These are phyloP conservation scores for Tor tambroides DNA, from an alignment of 2,113 vertebrate species.

Conservation along the genomic window DNA sequence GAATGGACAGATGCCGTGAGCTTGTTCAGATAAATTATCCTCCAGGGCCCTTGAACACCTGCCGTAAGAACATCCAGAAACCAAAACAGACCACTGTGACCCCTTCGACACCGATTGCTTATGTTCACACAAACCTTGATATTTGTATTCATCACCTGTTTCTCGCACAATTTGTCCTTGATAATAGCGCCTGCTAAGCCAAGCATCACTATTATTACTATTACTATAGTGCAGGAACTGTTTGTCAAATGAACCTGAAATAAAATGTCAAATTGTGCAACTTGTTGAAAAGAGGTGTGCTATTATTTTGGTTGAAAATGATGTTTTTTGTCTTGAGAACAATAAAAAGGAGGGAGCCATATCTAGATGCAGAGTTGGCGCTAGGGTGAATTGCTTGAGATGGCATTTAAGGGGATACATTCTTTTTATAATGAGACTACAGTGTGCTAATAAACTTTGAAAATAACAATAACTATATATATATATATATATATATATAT, in stretches of 20 bases:
- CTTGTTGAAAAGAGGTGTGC: neutral
- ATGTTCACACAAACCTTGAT: constrained; percentile 26
- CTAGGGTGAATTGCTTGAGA: neutral
- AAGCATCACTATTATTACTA: neutral
- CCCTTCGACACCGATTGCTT: neutral
- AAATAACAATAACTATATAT: no score
- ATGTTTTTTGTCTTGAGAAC: neutral
- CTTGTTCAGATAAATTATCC: constrained; percentile 6
- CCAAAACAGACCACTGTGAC: neutral
- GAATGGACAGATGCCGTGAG: neutral
- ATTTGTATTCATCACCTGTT: constrained; percentile 13
- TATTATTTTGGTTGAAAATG: neutral
- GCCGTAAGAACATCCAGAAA: constrained; percentile 6
- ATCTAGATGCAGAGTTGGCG: no score
- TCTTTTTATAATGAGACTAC: no score
- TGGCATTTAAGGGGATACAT: neutral
- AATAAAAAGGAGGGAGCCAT: neutral
- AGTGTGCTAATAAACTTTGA: no score
- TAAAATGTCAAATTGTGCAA: neutral
- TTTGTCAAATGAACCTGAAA: neutral
- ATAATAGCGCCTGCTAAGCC: neutral
- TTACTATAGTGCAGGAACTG: neutral
- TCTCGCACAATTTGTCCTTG: neutral
- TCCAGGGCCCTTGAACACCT: constrained; percentile 15
- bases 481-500: no score